Conservation (phyloP, 1,140 invertebrate genomes). For the Protaetia brevitarsis region DNA sequence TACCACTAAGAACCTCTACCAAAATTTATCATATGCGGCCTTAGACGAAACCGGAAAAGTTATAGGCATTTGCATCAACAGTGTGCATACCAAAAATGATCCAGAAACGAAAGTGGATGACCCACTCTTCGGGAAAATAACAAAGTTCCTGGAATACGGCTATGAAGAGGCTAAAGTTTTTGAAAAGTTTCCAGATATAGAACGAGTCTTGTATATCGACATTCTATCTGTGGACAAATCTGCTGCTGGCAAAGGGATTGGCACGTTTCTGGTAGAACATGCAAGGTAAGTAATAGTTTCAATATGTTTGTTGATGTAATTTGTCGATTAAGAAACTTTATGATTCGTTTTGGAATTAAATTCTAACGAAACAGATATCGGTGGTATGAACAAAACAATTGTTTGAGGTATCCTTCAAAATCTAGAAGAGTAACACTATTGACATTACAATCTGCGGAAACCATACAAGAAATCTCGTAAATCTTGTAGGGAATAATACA, state of each 20-base stretch:
- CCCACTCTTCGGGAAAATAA: conserved; percentile 46
- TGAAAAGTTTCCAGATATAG: conserved; percentile 55
- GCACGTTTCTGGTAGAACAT: conserved; percentile 42
- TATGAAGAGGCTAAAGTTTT: conserved; percentile 56
- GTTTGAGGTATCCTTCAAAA: too few relatives aligned
- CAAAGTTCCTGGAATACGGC: conserved; percentile 57
- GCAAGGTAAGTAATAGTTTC: not conserved
- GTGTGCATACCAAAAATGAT: conserved; percentile 47
- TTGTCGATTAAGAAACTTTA: too few relatives aligned
- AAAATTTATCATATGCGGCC: conserved; percentile 62
- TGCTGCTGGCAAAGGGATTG: conserved; percentile 64
- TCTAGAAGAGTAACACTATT: too few relatives aligned
- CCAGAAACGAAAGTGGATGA: conserved; percentile 26
- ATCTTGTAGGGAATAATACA: too few relatives aligned
- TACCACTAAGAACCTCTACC: conserved; percentile 55
- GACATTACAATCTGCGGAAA: too few relatives aligned
- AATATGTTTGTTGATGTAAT: too few relatives aligned
- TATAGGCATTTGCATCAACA: conserved; percentile 54
- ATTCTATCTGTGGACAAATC: conserved; percentile 63
- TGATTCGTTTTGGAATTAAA: too few relatives aligned
- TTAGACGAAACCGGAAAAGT: conserved; percentile 58
- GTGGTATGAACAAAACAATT: too few relatives aligned
- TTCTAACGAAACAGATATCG: too few relatives aligned
- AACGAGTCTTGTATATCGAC: conserved; percentile 58
- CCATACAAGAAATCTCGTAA: too few relatives aligned